These are phyloP conservation scores for Sphaerophoria taeniata DNA, from an alignment of 2,888 invertebrate genomes.

Conservation along the genomic window DNA sequence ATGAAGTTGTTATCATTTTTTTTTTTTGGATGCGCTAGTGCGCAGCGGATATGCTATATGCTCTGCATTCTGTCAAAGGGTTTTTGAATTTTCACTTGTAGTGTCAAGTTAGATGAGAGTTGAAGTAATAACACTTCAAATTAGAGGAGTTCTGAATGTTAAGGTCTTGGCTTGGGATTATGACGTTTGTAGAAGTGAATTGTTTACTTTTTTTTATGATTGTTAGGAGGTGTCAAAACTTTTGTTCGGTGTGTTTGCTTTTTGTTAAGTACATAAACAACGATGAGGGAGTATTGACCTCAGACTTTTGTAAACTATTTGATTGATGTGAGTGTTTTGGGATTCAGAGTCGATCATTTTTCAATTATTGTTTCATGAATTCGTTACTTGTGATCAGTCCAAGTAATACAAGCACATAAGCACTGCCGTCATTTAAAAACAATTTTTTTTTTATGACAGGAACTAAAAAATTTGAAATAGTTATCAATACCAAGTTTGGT, in stretches of 20 bases:
- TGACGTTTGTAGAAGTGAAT: background rate
- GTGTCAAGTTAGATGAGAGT: background rate
- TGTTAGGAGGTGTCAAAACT: slow-evolving; percentile 32
- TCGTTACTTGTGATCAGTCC: no score
- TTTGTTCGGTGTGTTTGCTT: background rate
- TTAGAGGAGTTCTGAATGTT: background rate
- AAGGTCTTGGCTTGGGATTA: background rate
- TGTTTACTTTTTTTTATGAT: slow-evolving; percentile 18
- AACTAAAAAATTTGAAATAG: no score
- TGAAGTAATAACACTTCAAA: background rate
- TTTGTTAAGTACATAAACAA: slow-evolving; percentile 3
- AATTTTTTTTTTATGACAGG: no score
- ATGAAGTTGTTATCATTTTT: slow-evolving; percentile 8
- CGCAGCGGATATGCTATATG: slow-evolving; percentile 14
- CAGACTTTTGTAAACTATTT: slow-evolving; percentile 3
- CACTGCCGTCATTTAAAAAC: no score
- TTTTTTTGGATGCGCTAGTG: background rate
- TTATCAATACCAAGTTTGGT: no score
- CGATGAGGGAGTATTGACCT: slow-evolving; percentile 13
- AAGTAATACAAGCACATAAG: no score
- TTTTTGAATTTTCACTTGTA: slow-evolving; percentile 13
- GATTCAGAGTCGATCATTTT: background rate
- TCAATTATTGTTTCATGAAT: no score
- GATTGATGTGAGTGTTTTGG: background rate
- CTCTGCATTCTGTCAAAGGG: slow-evolving; percentile 28